These are phyloP conservation scores for Bugula neritina DNA, from an alignment of 2,888 invertebrate genomes.

Conservation along the genomic window DNA sequence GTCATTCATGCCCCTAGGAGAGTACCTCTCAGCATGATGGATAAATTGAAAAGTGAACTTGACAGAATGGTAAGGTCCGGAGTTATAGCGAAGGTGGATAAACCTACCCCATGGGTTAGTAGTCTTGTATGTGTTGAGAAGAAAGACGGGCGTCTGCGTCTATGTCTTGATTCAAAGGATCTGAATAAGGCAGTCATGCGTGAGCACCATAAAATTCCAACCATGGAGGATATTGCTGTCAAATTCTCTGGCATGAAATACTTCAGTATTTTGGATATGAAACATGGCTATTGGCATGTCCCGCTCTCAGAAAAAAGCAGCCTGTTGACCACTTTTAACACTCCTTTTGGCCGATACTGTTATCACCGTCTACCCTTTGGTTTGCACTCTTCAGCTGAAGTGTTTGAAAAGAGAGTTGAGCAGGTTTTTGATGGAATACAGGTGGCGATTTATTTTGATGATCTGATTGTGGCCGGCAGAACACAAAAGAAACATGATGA, in stretches of 20 bases:
- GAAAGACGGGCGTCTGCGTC: conserved; percentile 29
- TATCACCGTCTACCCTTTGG: conserved; percentile 5
- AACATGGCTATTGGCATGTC: conserved; percentile 34
- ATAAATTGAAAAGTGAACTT: conserved; percentile 28
- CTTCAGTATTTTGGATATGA: conserved; percentile 32
- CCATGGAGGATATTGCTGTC: conserved; percentile 29
- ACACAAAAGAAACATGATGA: conserved; percentile 32
- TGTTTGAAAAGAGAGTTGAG: conserved; percentile 28
- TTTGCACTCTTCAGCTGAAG: conserved; percentile 15
- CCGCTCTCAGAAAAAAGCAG: conserved; percentile 31
- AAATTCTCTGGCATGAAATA: conserved; percentile 30
- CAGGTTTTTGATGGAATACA: conserved; percentile 30
- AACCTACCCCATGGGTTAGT: conserved; percentile 33
- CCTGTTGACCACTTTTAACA: conserved; percentile 33
- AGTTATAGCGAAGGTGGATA: conserved; percentile 30
- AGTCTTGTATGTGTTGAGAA: conserved; percentile 32
- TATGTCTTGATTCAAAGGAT: conserved; percentile 31
- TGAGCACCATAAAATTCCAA: conserved; percentile 30
- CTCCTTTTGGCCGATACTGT: conserved; percentile 30
- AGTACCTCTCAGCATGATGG: conserved; percentile 28
- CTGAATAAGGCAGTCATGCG: conserved; percentile 31
- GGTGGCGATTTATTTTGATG: conserved; percentile 31
- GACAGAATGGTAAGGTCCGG: conserved; percentile 29
- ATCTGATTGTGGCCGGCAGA: conserved; percentile 32
- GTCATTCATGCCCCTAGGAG: conserved; percentile 29